phyloP scores from a whole-genome alignment of 2,888 invertebrate genomes.

The Cordilura impudica region DNA sequence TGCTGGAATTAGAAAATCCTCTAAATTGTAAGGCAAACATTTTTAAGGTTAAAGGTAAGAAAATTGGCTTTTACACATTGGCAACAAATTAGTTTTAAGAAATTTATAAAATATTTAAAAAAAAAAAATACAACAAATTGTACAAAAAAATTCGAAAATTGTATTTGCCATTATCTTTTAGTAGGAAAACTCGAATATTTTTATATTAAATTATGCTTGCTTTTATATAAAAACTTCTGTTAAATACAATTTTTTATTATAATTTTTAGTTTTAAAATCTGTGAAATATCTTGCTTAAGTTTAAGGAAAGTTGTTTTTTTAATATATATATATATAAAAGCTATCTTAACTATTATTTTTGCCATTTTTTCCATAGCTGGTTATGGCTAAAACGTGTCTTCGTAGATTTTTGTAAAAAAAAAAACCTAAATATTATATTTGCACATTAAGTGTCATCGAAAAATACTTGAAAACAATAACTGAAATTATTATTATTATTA shows the following conservation, averaged over 20 bases:
- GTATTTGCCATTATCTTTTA: background rate
- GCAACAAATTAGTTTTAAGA: background rate
- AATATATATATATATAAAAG: too few species aligned
- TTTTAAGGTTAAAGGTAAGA: background rate
- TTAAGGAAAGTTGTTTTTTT: background rate
- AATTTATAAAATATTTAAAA: background rate
- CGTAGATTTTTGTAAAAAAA: background rate
- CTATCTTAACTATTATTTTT: too few species aligned
- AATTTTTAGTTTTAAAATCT: background rate
- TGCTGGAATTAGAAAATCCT: background rate
- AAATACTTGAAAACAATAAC: conserved; percentile 61
- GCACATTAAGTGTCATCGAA: conserved; percentile 58
- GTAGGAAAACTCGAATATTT: background rate
- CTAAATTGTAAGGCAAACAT: background rate
- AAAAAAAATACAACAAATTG: background rate
- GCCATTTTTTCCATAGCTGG: too few species aligned
- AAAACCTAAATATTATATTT: conserved; percentile 33
- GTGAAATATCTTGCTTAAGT: background rate
- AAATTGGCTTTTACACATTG: background rate
- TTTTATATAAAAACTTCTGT: background rate
- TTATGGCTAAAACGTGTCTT: conserved; percentile 54
- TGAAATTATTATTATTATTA: conserved; percentile 57
- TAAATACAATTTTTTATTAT: background rate
- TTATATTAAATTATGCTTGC: conserved; percentile 32
- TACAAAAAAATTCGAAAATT: background rate